Evolutionary conservation across 2,888 invertebrate species (phyloP).

Genomic region (Blastobasis lacticolella): DNA sequence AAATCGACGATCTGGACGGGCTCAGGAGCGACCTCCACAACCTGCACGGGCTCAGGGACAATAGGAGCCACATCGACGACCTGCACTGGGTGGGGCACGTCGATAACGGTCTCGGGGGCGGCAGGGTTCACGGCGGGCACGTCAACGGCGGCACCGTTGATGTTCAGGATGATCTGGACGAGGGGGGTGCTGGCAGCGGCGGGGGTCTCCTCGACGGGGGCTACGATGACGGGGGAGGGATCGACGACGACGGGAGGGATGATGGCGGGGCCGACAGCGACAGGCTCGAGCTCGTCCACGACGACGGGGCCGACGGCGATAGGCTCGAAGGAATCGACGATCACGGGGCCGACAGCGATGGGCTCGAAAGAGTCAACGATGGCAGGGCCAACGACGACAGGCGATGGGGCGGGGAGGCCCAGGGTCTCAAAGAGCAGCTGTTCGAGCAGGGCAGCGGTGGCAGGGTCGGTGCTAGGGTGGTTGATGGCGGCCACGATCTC

Average conservation of each 20-base stretch:
- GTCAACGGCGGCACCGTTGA: slow-evolving; percentile 13
- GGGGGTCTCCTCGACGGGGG: slow-evolving; percentile 6
- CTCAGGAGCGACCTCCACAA: slow-evolving; percentile 7
- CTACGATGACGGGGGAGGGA: slow-evolving; percentile 10
- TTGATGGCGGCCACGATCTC: slow-evolving; percentile 42
- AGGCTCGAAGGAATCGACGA: slow-evolving; percentile 6
- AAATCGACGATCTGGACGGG: too few species aligned
- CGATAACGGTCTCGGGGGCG: background rate
- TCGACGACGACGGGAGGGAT: slow-evolving; percentile 5
- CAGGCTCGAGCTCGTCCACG: slow-evolving; percentile 1
- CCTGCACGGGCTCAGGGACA: slow-evolving; percentile 1
- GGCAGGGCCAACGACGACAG: slow-evolving; percentile 24
- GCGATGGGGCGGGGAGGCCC: slow-evolving; percentile 10
- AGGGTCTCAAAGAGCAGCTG: slow-evolving; percentile 17
- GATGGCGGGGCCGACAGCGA: slow-evolving; percentile 7
- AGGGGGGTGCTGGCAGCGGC: slow-evolving; percentile 18
- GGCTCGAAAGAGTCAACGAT: slow-evolving; percentile 9
- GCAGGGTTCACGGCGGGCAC: slow-evolving; percentile 7
- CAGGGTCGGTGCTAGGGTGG: slow-evolving; percentile 42
- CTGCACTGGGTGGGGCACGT: background rate
- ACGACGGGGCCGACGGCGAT: background rate
- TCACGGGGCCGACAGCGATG: slow-evolving; percentile 10
- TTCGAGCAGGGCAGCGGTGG: slow-evolving; percentile 28
- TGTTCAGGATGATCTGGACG: slow-evolving; percentile 32
- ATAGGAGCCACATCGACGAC: background rate